A percentile compares a stretch with the other conserved stretches of the same genome.
These are phyloP conservation scores for Drosophila orena DNA, from an alignment of 1,140 invertebrate genomes.

Conservation along the genomic window DNA sequence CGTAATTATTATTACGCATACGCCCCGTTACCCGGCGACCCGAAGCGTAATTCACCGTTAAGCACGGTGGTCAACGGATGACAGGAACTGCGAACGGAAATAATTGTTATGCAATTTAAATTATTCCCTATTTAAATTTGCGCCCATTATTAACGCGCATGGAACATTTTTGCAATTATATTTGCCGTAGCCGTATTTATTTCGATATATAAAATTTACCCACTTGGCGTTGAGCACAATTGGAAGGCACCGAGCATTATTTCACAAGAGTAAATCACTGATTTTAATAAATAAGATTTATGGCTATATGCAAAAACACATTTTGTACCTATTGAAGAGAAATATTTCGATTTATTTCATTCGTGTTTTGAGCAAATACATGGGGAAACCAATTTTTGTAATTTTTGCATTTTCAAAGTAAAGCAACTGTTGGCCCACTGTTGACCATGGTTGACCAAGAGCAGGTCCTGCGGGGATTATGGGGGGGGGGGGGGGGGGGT, in stretches of 20 bases:
- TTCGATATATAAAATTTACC: constrained; percentile 16
- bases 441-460: constrained; percentile 24
- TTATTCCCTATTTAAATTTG: constrained; percentile 32
- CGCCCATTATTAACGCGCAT: constrained; percentile 15
- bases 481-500: too few relatives aligned
- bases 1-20: constrained; percentile 80
- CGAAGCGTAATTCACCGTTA: constrained; percentile 37
- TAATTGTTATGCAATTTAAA: constrained; percentile 51
- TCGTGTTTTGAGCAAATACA: too few relatives aligned
- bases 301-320: too few relatives aligned
- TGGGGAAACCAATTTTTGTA: too few relatives aligned
- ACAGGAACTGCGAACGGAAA: constrained; percentile 41
- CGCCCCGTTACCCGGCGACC: constrained; percentile 37
- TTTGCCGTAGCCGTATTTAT: constrained; percentile 1
- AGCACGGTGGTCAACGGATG: constrained; percentile 37
- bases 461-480: background rate
- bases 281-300: too few relatives aligned
- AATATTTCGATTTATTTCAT: background rate
- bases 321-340: too few relatives aligned
- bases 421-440: constrained; percentile 3
- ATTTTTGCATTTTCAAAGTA: background rate
- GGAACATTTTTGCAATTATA: constrained; percentile 9
- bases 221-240: background rate
- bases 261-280: background rate
- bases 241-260: background rate